Percentiles rank a stretch among this genome's conserved stretches.
These are phyloP conservation scores for Gambusia holbrooki DNA, from an alignment of 2,113 vertebrate species.

Conservation along the genomic window DNA sequence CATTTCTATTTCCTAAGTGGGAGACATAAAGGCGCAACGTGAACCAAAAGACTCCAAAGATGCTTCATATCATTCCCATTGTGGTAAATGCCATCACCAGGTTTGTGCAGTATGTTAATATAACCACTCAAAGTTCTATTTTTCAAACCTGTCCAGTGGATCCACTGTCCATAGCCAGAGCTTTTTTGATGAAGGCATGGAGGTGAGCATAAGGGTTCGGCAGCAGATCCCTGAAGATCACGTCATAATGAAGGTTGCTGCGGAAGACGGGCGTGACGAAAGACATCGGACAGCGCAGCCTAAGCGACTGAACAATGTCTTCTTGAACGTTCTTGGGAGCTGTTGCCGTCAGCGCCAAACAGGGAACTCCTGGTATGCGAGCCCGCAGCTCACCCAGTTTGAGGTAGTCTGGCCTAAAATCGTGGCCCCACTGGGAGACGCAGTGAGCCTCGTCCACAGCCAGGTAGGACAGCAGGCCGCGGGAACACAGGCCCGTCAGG, in stretches of 20 bases:
- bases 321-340: conserved; percentile 90
- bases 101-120: background rate
- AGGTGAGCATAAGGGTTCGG: conserved; percentile 84
- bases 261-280: conserved; percentile 93
- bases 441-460: conserved; percentile 97
- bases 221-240: conserved; percentile 91
- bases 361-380: conserved; percentile 80
- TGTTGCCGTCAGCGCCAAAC: conserved; percentile 93
- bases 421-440: conserved; percentile 98
- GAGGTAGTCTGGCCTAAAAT: conserved; percentile 96
- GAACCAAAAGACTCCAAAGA: background rate
- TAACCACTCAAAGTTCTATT: background rate
- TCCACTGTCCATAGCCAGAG: conserved; percentile 73
- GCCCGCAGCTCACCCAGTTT: conserved; percentile 86
- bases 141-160: conserved; percentile 53
- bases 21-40: background rate
- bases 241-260: conserved; percentile 91
- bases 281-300: conserved; percentile 80
- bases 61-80: background rate
- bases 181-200: conserved; percentile 86
- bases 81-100: background rate
- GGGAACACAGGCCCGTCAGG: conserved; percentile 83
- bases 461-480: conserved; percentile 88
- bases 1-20: background rate
- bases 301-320: conserved; percentile 84